Evolutionary conservation across 1,140 invertebrate species (phyloP).

Genomic region (Listronotus bonariensis): DNA sequence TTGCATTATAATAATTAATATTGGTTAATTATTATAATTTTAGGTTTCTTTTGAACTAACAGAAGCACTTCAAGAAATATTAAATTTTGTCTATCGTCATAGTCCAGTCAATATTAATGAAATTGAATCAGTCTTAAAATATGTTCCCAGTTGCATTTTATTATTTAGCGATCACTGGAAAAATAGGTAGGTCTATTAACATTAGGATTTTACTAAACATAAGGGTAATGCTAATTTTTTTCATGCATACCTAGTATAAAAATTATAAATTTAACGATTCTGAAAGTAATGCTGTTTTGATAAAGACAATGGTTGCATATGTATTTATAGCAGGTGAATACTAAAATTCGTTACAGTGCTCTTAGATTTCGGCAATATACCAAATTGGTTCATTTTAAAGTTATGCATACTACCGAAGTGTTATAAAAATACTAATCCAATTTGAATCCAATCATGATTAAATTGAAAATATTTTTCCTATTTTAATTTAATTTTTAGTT

Average conservation of each 20-base stretch:
- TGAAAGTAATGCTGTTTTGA: too few species aligned
- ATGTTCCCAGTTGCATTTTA: slow-evolving; percentile 9
- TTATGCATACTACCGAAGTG: too few species aligned
- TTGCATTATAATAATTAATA: too few species aligned
- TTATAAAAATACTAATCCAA: too few species aligned
- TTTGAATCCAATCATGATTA: too few species aligned
- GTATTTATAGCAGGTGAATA: too few species aligned
- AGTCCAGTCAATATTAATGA: neutral
- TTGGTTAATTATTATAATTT: neutral
- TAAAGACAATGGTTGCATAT: too few species aligned
- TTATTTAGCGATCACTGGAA: slow-evolving; percentile 11
- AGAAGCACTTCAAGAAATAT: slow-evolving; percentile 16
- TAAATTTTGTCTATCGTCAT: slow-evolving; percentile 11
- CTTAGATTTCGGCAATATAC: neutral
- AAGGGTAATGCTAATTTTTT: too few species aligned
- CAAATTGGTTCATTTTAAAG: neutral
- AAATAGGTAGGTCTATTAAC: slow-evolving; percentile 4
- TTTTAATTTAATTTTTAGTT: slow-evolving; percentile 2
- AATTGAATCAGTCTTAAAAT: slow-evolving; percentile 14
- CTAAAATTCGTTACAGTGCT: too few species aligned
- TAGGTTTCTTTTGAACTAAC: slow-evolving; percentile 15
- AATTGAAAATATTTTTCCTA: too few species aligned
- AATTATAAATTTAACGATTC: too few species aligned
- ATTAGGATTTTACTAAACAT: neutral
- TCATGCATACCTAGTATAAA: too few species aligned